Evolutionary conservation across 2,888 invertebrate genomes (phyloP), one percentile per base, ranked within the genome.

Genomic region (Biston betularia): DNA sequence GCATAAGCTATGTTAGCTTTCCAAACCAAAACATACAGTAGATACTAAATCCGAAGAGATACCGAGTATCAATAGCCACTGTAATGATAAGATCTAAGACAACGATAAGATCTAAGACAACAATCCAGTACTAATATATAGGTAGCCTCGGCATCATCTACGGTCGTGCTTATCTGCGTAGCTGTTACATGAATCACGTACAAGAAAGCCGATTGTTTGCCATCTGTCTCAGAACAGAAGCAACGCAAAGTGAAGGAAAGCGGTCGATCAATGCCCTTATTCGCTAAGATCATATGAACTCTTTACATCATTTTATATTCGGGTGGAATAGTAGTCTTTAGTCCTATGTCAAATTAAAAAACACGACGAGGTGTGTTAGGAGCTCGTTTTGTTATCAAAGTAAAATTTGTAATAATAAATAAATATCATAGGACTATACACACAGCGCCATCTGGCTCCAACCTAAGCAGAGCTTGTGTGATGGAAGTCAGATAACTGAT

Each of bases 151-250:
- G 63, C 70, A 72, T 64, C 53, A 55, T 50, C 55, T 64, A 65
- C 59, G 61, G 55, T 65, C 58, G 66, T 71, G 68, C 68, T 69
- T 71, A 75, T 73, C 71, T 70, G 61, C 65, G 70, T 69, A 54
- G 69, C 64, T 71, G 66, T 70, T 59, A 65, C 71, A 70, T 73
- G 73, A 70, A 73, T 73, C 71, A 75, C 76, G 70, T 74, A 77
- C 78, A 77, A 79, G 74, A 77, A 75, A 74, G 73, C 70, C 71
- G 73, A 78, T 81, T 78, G 79, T 78, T 72, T 56, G n/a, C 34
- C 24, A 24, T 24, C 24, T 63, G 63, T 59, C 67, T 58, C 63
- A 55, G 45, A 59, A 15, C 11, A 59, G 59, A 68, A 68, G 15
- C 67, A 14, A 34, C 63, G 12, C 34, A 33, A 14, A 46, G 33